Evolutionary conservation across 2,113 vertebrate genomes (phyloP).

Genomic region (Trematocara marginatum): DNA sequence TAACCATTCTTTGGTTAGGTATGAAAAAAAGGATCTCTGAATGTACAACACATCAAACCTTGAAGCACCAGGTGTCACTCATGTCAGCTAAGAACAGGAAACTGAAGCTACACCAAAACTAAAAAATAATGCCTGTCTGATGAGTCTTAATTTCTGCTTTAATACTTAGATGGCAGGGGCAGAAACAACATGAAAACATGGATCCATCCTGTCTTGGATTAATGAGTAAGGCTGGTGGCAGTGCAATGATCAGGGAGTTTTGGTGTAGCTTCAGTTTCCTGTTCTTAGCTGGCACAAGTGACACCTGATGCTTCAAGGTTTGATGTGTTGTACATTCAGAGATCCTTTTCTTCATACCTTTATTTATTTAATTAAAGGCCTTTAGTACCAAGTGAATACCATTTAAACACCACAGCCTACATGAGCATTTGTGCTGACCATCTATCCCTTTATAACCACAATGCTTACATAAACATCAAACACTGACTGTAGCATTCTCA

Average conservation of each 20-base stretch:
- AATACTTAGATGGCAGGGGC: background rate
- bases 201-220: background rate
- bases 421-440: background rate
- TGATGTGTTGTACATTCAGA: background rate
- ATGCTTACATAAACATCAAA: background rate
- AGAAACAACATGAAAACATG: background rate
- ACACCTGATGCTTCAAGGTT: background rate
- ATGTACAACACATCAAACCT: background rate
- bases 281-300: background rate
- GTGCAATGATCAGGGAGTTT: background rate
- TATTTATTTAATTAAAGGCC: background rate
- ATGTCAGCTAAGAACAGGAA: background rate
- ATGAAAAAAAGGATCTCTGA: background rate
- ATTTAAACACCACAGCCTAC: background rate
- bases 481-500: constrained; percentile 42
- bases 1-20: background rate
- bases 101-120: background rate
- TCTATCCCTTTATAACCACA: background rate
- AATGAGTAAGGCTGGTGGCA: background rate
- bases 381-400: background rate
- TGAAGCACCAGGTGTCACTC: background rate
- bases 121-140: background rate
- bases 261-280: background rate
- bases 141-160: background rate
- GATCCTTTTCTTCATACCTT: background rate